phyloP scores from a whole-genome alignment of 2,797 vertebrate species.

The Avahi laniger region DNA sequence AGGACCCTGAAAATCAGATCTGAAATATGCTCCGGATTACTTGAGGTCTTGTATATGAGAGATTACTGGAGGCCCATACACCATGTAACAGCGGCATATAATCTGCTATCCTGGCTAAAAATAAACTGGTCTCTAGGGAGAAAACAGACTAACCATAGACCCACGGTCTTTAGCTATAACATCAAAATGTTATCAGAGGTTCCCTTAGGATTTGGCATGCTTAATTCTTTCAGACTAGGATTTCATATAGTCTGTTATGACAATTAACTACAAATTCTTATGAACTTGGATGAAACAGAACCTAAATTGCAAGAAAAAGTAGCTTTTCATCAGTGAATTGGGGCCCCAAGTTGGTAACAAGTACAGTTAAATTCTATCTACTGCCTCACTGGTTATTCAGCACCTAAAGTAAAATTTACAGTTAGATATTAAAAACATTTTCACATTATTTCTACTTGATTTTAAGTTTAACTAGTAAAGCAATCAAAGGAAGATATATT shows the following conservation, averaged over 20 bases:
- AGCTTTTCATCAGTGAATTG: not conserved
- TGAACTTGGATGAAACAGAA: not conserved
- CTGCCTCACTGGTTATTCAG: not conserved
- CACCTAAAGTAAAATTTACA: not conserved
- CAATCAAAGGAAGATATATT: not conserved
- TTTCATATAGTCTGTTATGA: not conserved
- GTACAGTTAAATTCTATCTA: not conserved
- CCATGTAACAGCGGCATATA: not conserved
- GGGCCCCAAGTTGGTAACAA: not conserved
- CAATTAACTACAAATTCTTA: conserved; percentile 22
- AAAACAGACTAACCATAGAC: not conserved
- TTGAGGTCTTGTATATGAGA: not conserved
- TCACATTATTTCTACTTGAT: not conserved
- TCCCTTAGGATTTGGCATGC: not conserved
- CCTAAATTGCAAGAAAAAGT: conserved; percentile 3
- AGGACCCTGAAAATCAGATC: not conserved
- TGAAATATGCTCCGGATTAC: not conserved
- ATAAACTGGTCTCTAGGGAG: not conserved
- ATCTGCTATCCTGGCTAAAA: not conserved
- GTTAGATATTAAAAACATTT: not conserved
- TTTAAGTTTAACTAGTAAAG: conserved; percentile 40
- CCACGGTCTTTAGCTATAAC: not conserved
- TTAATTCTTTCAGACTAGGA: conserved; percentile 41
- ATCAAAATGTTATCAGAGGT: not conserved
- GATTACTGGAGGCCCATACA: not conserved